phyloP scores from a whole-genome alignment of 1,140 invertebrate species.

The Linepithema humile region DNA sequence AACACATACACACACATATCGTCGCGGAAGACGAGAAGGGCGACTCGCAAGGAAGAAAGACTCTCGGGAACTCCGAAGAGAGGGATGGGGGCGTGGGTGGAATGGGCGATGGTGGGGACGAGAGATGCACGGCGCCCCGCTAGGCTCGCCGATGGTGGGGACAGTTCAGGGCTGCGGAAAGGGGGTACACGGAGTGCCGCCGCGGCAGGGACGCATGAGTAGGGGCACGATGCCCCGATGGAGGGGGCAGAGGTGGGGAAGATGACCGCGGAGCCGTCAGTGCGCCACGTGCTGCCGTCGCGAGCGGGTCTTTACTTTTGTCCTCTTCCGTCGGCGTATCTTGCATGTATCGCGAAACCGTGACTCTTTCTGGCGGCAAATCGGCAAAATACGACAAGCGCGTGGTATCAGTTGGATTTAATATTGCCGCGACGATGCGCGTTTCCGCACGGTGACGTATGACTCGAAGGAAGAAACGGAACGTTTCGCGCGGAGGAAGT shows the following conservation, averaged over 20 bases:
- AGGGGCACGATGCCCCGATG: constrained; percentile 57
- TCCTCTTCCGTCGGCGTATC: constrained; percentile 46
- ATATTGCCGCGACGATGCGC: not conserved
- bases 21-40: constrained; percentile 50
- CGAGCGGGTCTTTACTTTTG: constrained; percentile 78
- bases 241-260: constrained; percentile 72
- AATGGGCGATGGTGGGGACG: constrained; percentile 68
- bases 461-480: not conserved
- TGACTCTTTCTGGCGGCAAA: constrained; percentile 7
- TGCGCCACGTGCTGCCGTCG: constrained; percentile 84
- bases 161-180: constrained; percentile 73
- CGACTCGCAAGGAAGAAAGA: constrained; percentile 65
- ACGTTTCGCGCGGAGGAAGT: constrained; percentile 31
- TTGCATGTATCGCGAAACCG: constrained; percentile 60
- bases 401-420: not conserved
- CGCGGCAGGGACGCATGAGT: constrained; percentile 21
- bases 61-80: constrained; percentile 63
- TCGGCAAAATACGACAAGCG: not conserved
- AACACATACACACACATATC: too few relatives aligned
- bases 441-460: constrained; percentile 44
- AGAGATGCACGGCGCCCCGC: constrained; percentile 70
- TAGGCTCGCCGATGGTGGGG: constrained; percentile 72
- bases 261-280: constrained; percentile 79
- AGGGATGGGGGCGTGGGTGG: constrained; percentile 83
- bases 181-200: constrained; percentile 57